Evolutionary conservation across 2,888 invertebrate species (phyloP).

Genomic region (Anoplius nigerrimus): DNA sequence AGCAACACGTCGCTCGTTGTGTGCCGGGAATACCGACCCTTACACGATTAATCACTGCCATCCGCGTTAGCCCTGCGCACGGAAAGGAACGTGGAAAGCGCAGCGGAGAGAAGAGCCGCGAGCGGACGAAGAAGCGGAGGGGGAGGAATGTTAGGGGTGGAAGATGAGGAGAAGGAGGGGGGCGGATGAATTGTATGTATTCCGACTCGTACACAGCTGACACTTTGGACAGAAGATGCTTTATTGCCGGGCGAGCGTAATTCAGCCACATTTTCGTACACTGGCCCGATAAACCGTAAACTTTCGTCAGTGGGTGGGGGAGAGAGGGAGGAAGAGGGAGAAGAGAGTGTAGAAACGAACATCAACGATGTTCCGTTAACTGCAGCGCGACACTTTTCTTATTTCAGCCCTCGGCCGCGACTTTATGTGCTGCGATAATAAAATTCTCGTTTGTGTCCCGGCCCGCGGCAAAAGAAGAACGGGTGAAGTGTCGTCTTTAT

Average conservation of each 20-base stretch:
- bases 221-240: slow-evolving; percentile 60
- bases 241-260: slow-evolving; percentile 56
- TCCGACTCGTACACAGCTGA: slow-evolving; percentile 55
- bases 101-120: slow-evolving; percentile 16
- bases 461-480: slow-evolving; percentile 12
- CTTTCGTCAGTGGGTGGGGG: slow-evolving; percentile 36
- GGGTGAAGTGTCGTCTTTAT: slow-evolving; percentile 34
- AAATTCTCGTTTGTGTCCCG: not conserved
- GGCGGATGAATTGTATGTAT: slow-evolving; percentile 45
- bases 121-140: slow-evolving; percentile 14
- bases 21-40: slow-evolving; percentile 52
- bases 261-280: slow-evolving; percentile 58
- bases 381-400: not conserved
- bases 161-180: not conserved
- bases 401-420: not conserved
- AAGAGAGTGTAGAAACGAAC: too few species aligned
- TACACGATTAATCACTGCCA: slow-evolving; percentile 65
- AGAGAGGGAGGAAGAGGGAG: too few species aligned
- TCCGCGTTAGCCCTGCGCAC: slow-evolving; percentile 40
- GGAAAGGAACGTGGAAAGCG: slow-evolving; percentile 49
- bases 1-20: slow-evolving; percentile 60
- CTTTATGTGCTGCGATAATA: not conserved
- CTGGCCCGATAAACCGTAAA: slow-evolving; percentile 53
- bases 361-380: not conserved
- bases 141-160: slow-evolving; percentile 25